A percentile compares a stretch with the other conserved stretches of the same genome.
These are phyloP conservation scores for Muscicapa comitata DNA, from an alignment of 2,797 vertebrate genomes.

Conservation along the genomic window DNA sequence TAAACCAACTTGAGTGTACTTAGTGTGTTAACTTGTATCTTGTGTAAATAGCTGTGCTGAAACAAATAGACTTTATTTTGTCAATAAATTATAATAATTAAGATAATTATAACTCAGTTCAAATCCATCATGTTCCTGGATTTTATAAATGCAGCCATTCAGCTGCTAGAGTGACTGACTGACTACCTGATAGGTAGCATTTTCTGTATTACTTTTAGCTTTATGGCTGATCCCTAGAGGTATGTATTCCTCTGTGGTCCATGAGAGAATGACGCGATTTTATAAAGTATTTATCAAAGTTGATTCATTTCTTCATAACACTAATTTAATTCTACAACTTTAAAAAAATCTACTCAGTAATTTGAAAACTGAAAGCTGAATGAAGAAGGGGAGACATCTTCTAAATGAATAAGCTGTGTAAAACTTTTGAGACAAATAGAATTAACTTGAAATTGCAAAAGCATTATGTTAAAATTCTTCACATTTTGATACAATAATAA, in stretches of 20 bases:
- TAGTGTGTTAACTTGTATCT: not conserved
- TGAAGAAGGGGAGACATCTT: not conserved
- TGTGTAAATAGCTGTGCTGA: not conserved
- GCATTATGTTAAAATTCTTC: not conserved
- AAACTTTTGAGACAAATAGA: not conserved
- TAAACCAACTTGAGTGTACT: accelerated
- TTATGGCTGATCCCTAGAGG: not conserved
- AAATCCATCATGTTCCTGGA: not conserved
- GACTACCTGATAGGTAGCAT: not conserved
- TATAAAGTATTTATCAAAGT: not conserved
- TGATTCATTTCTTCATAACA: not conserved
- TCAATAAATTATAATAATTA: not conserved
- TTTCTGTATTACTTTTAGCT: not conserved
- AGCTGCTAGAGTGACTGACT: not conserved
- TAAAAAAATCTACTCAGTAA: not conserved
- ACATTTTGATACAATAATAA: not conserved
- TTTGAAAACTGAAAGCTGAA: not conserved
- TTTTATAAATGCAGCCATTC: not conserved
- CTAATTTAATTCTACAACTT: not conserved
- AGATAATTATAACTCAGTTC: not conserved
- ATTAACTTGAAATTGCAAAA: not conserved
- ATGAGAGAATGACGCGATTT: not conserved
- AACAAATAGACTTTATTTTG: not conserved
- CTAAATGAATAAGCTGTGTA: not conserved
- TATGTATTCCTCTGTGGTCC: not conserved